phyloP scores from a whole-genome alignment of 2,888 invertebrate genomes.

The Eupeodes luniger region DNA sequence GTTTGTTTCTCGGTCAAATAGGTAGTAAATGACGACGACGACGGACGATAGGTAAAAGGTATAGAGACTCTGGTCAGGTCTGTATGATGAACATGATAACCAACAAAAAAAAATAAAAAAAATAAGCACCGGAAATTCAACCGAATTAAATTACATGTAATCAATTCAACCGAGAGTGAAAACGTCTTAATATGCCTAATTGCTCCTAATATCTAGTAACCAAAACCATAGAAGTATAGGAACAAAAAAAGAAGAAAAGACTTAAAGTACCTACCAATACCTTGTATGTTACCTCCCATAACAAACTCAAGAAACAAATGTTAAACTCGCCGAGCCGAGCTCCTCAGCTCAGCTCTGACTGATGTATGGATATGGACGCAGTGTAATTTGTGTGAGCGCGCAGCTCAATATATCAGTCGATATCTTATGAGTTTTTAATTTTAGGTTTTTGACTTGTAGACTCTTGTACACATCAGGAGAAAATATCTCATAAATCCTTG shows the following conservation, averaged over 20 bases:
- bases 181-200: constrained; percentile 75
- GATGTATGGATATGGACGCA: constrained; percentile 79
- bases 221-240: constrained; percentile 29
- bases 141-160: constrained; percentile 74
- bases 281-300: no score
- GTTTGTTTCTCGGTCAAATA: constrained; percentile 7
- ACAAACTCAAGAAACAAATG: constrained; percentile 17
- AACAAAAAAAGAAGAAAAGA: constrained; percentile 20
- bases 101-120: not conserved
- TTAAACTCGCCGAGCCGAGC: not conserved
- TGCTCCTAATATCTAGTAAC: constrained; percentile 74
- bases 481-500: constrained; percentile 81
- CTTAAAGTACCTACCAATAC: not conserved
- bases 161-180: constrained; percentile 75
- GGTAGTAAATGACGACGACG: not conserved
- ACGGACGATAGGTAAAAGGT: no score
- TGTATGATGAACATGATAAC: no score
- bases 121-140: constrained; percentile 70
- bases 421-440: constrained; percentile 84
- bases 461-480: constrained; percentile 56
- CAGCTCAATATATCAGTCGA: constrained; percentile 84
- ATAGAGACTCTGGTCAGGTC: no score
- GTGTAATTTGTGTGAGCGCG: constrained; percentile 77
- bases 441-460: constrained; percentile 80
- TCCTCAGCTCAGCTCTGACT: constrained; percentile 28